These are phyloP conservation scores for Sus cebifrons DNA, from an alignment of 2,797 vertebrate species.

Conservation along the genomic window DNA sequence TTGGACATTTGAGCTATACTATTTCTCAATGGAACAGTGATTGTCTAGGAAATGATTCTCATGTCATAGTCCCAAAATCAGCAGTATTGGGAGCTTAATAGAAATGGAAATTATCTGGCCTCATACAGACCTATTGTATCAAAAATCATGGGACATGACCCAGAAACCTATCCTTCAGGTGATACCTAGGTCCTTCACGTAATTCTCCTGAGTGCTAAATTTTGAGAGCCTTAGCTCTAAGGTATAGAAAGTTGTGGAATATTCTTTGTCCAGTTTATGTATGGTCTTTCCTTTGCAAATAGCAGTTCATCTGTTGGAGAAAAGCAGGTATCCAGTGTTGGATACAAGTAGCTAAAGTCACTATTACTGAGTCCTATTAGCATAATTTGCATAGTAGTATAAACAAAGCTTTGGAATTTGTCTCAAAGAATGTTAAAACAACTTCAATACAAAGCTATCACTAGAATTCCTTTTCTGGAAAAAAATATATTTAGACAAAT, in stretches of 20 bases:
- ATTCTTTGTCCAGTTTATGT: not conserved
- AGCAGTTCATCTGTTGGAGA: not conserved
- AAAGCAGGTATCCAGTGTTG: not conserved
- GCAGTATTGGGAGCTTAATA: not conserved
- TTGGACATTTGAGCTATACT: not conserved
- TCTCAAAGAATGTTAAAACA: not conserved
- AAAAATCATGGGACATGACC: not conserved
- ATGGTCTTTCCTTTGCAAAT: not conserved
- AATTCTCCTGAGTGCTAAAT: not conserved
- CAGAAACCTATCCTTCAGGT: not conserved
- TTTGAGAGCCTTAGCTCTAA: not conserved
- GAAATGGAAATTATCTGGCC: not conserved
- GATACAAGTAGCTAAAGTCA: not conserved
- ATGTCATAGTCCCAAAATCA: not conserved
- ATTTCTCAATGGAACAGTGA: not conserved
- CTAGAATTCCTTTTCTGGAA: not conserved
- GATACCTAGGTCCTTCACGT: not conserved
- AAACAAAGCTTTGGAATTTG: not conserved
- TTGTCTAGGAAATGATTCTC: not conserved
- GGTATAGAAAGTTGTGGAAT: not conserved
- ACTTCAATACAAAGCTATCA: not conserved
- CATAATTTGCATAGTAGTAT: not conserved
- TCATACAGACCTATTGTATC: not conserved
- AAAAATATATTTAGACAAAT: not conserved
- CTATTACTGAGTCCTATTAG: not conserved